These are phyloP conservation scores for Ditula angustiorana DNA, from an alignment of 2,888 invertebrate genomes.

Conservation along the genomic window DNA sequence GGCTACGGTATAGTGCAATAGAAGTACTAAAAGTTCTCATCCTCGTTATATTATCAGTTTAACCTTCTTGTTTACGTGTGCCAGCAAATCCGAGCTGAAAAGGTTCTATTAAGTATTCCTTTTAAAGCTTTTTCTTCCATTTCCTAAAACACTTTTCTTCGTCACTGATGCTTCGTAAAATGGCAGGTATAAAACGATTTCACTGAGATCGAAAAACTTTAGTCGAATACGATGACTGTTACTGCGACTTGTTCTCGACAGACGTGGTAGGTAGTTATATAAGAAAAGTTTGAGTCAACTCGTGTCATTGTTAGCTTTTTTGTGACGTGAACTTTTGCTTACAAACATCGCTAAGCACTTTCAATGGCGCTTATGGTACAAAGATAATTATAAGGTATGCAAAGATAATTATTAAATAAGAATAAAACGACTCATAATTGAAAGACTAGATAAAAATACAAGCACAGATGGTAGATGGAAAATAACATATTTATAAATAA, in stretches of 20 bases:
- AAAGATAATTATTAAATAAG: background rate
- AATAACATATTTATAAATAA: background rate
- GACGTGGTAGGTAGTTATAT: constrained; percentile 9
- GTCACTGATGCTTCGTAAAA: constrained; percentile 4
- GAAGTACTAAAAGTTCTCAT: background rate
- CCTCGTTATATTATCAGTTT: background rate
- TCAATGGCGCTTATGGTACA: background rate
- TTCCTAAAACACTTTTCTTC: constrained; percentile 17
- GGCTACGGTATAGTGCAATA: background rate
- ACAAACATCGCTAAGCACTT: constrained; percentile 12
- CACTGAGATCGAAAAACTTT: constrained; percentile 30
- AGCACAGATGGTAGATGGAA: background rate
- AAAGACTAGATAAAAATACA: background rate
- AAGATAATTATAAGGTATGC: background rate
- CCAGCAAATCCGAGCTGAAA: background rate
- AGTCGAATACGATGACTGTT: constrained; percentile 12
- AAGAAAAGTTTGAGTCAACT: constrained; percentile 18
- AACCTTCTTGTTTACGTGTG: background rate
- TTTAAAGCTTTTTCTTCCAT: constrained; percentile 5
- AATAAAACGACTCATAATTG: too few species aligned
- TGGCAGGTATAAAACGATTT: constrained; percentile 22
- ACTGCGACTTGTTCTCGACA: constrained; percentile 16
- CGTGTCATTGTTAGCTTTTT: constrained; percentile 11
- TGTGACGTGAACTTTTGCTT: constrained; percentile 10
- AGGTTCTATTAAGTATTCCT: background rate